Evolutionary conservation across 2,888 invertebrate species (phyloP).

Genomic region (Trimorus sp.): DNA sequence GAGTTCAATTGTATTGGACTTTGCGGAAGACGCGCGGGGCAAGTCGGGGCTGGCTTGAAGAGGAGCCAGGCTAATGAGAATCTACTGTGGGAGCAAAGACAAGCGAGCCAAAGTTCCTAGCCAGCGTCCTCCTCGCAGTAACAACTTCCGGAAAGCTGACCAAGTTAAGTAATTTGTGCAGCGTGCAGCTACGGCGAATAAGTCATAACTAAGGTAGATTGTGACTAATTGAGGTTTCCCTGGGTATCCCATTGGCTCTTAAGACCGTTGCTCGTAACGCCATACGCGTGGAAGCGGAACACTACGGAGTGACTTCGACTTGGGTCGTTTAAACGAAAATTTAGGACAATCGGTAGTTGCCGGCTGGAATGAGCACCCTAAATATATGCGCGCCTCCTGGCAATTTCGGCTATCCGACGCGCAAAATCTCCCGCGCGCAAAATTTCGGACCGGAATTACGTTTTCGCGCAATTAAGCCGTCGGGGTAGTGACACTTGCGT

Average conservation of each 20-base stretch:
- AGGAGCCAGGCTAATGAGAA: slow-evolving; percentile 73
- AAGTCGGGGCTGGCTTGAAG: slow-evolving; percentile 40
- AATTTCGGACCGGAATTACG: not conserved
- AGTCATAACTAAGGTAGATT: slow-evolving; percentile 81
- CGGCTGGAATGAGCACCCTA: slow-evolving; percentile 52
- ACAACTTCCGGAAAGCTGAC: slow-evolving; percentile 76
- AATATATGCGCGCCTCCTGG: slow-evolving; percentile 40
- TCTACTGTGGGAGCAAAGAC: slow-evolving; percentile 72
- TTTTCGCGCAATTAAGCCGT: slow-evolving; percentile 11
- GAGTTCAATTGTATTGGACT: slow-evolving; percentile 56
- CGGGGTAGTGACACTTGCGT: no score
- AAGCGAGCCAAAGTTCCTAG: slow-evolving; percentile 70
- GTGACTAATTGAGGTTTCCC: slow-evolving; percentile 79
- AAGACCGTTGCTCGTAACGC: slow-evolving; percentile 62
- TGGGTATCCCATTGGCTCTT: slow-evolving; percentile 66
- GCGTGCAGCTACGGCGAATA: slow-evolving; percentile 76
- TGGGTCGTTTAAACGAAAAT: slow-evolving; percentile 73
- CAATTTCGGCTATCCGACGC: slow-evolving; percentile 10
- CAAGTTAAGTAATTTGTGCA: slow-evolving; percentile 80
- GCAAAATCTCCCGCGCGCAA: not conserved
- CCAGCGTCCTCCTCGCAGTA: slow-evolving; percentile 65
- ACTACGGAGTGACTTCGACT: slow-evolving; percentile 62
- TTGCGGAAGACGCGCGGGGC: slow-evolving; percentile 30
- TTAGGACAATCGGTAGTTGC: slow-evolving; percentile 71
- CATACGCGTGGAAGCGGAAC: slow-evolving; percentile 63